Evolutionary conservation across 1,140 invertebrate genomes (phyloP).

Genomic region (Neotoxoptera formosana): DNA sequence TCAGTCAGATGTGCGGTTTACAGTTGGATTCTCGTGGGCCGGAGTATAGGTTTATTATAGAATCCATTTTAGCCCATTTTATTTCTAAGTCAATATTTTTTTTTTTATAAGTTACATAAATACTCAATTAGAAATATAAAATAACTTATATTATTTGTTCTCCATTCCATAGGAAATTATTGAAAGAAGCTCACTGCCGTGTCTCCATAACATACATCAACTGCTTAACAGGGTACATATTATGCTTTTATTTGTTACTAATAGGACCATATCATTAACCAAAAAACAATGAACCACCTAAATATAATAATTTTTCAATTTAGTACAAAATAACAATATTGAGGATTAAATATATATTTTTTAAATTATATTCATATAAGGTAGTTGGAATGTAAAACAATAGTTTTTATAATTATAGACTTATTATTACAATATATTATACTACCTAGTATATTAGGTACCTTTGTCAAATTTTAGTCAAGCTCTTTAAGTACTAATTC

Average conservation of each 20-base stretch:
- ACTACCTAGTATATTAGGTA: not conserved
- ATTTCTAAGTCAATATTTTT: not conserved
- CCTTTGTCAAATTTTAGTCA: not conserved
- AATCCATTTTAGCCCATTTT: constrained; percentile 14
- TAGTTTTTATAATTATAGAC: too few relatives aligned
- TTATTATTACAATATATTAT: too few relatives aligned
- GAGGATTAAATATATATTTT: not conserved
- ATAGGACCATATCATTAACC: constrained; percentile 30
- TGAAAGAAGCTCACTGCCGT: constrained; percentile 57
- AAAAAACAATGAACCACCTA: constrained; percentile 24
- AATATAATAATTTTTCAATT: not conserved
- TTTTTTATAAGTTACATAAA: constrained; percentile 3
- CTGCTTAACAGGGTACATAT: constrained; percentile 58
- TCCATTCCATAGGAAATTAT: constrained; percentile 56
- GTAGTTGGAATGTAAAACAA: too few relatives aligned
- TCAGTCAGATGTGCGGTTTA: too few relatives aligned
- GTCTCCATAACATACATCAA: constrained; percentile 58
- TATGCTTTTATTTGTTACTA: constrained; percentile 58
- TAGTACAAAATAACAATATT: not conserved
- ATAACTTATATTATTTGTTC: constrained; percentile 54
- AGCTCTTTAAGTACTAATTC: not conserved
- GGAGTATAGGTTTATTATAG: too few relatives aligned
- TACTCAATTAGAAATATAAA: constrained; percentile 30
- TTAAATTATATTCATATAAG: not conserved
- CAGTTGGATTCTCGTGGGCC: too few relatives aligned